Base-by-base conservation (phyloP, 1,140 invertebrate species). In the Maniola jurtina region DNA sequence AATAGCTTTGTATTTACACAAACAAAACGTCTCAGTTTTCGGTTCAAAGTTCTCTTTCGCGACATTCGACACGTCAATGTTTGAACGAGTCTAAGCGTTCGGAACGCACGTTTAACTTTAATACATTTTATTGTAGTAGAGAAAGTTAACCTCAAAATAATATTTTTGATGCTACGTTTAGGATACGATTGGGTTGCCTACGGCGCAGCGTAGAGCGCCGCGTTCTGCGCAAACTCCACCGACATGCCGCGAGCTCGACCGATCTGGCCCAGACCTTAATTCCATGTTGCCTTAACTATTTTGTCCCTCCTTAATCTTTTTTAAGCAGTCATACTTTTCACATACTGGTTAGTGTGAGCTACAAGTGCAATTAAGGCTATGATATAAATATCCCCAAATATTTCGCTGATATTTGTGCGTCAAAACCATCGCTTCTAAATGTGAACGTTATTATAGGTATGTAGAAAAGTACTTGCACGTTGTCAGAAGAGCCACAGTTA, bases 1-100 rank as follows among this genome's bases (percentile, higher is more conserved):
- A 88, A 86, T 77, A 90, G 85, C 84, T 90, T 90, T 81, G 88
- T 90, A 90, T 90, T 90, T 88, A 90, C 86, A 90, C 88, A 90
- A 87, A 90, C 83, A 86, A 90, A 90, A 83, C 88, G 85, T 84
- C 85, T 83, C 61, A 90, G 72, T 82, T 90, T 90, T 56, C 85
- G 80, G 68, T 79, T 84, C 64, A 90, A 72, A 66, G 77, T 88
- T 80, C 81, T 83, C 75, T 82, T 88, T 75, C 85, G 86, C 86
- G 83, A 89, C 88, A 90, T 90, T 88, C 86, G 86, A 88, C 77
- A 80, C 79, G 76, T 66, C 72, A 84, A 76, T 72, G 45, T 66
- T 75, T 72, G 13, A 63, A 70, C 66, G 65, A 72, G 68, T 75
- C 15, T 62, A 64, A 65, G 69, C 75, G 61, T 78, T 75, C 57